phyloP scores from a whole-genome alignment of 2,888 invertebrate species.

The Coelopa pilipes region DNA sequence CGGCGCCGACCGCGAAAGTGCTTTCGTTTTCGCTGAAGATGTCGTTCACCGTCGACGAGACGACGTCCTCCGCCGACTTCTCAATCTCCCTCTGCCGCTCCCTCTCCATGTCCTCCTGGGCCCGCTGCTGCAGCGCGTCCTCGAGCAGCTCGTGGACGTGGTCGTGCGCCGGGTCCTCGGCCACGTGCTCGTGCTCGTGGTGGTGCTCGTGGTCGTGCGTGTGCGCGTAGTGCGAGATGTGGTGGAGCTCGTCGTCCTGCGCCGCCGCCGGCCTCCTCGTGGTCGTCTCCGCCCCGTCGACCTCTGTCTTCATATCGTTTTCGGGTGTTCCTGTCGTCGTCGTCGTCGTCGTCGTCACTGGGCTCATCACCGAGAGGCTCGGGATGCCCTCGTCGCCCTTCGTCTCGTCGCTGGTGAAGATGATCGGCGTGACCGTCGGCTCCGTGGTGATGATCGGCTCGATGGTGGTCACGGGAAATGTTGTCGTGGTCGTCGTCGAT shows the following conservation, averaged over 20 bases:
- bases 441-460: slow-evolving; percentile 62
- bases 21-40: slow-evolving; percentile 40
- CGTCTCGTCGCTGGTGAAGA: neutral
- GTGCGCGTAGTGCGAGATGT: slow-evolving; percentile 23
- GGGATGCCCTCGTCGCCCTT: no score
- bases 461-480: slow-evolving; percentile 55
- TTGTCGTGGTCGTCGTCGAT: slow-evolving; percentile 42
- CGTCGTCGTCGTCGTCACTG: neutral
- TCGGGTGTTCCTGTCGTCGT: neutral
- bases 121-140: neutral
- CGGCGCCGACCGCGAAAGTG: neutral
- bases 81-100: slow-evolving; percentile 49
- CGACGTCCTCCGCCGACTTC: slow-evolving; percentile 41
- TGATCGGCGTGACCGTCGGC: slow-evolving; percentile 57
- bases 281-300: slow-evolving; percentile 35
- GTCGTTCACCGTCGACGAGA: slow-evolving; percentile 43
- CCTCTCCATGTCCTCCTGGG: neutral
- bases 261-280: slow-evolving; percentile 34
- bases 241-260: slow-evolving; percentile 33
- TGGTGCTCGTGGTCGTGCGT: slow-evolving; percentile 27
- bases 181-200: slow-evolving; percentile 26
- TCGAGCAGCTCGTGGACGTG: neutral
- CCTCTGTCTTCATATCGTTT: neutral
- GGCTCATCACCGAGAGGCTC: no score
- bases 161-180: neutral